Conservation (phyloP, 2,797 vertebrate species). For the Gymnothorax reevesii region DNA sequence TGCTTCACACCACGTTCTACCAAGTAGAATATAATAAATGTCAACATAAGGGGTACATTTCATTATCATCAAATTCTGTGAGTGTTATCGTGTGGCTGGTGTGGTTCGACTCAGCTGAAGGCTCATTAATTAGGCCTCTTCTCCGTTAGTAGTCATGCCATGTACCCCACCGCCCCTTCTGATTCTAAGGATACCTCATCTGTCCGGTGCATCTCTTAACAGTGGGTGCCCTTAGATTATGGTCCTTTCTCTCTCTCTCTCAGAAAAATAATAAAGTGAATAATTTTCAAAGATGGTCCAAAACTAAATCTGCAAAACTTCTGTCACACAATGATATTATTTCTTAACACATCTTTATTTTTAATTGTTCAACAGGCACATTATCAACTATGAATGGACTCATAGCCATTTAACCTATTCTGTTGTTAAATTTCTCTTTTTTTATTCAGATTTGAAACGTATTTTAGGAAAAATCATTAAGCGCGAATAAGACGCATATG, state of each 20-base stretch:
- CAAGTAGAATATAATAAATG: background rate
- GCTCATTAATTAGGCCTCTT: constrained; percentile 67
- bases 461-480: too few relatives aligned
- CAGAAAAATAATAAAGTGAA: too few relatives aligned
- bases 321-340: too few relatives aligned
- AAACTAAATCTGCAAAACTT: too few relatives aligned
- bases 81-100: constrained; percentile 4
- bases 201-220: constrained; percentile 40
- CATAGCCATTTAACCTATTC: too few relatives aligned
- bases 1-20: background rate
- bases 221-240: constrained; percentile 51
- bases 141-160: constrained; percentile 56
- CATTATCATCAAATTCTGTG: constrained; percentile 9
- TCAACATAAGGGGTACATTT: background rate
- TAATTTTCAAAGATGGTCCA: too few relatives aligned
- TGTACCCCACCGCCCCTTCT: constrained; percentile 53
- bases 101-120: constrained; percentile 61
- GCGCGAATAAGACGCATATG: too few relatives aligned
- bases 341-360: too few relatives aligned
- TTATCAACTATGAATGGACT: too few relatives aligned
- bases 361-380: too few relatives aligned
- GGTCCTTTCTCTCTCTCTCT: constrained; percentile 35
- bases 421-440: too few relatives aligned
- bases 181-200: constrained; percentile 51
- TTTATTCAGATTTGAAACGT: too few relatives aligned